Percentiles rank a stretch among this genome's conserved stretches.
These are phyloP conservation scores for Martes flavigula DNA, from an alignment of 2,797 vertebrate genomes.

Conservation along the genomic window DNA sequence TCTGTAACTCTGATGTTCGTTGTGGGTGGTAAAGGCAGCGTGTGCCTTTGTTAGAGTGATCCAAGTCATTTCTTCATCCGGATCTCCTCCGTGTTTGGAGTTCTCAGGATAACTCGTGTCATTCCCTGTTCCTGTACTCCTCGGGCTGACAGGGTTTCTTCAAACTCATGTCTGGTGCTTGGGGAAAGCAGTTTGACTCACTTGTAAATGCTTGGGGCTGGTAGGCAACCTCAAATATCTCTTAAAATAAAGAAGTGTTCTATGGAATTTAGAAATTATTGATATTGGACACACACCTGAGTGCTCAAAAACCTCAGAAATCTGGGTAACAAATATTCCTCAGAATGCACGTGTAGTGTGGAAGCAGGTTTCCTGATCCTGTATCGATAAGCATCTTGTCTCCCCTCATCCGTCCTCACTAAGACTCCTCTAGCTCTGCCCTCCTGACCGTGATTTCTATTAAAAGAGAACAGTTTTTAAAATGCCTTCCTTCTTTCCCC, in stretches of 20 bases:
- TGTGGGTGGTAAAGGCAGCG: background rate
- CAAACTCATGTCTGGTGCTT: background rate
- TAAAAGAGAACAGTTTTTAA: background rate
- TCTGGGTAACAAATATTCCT: background rate
- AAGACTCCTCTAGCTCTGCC: background rate
- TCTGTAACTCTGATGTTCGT: background rate
- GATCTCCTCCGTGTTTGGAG: background rate
- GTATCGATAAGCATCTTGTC: background rate
- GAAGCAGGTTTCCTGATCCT: background rate
- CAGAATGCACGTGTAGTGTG: background rate
- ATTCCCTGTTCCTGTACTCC: background rate
- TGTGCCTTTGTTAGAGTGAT: background rate
- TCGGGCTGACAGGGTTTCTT: constrained; percentile 1
- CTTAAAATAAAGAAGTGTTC: background rate
- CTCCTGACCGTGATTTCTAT: background rate
- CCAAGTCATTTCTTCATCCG: background rate
- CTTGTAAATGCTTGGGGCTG: background rate
- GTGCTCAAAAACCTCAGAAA: background rate
- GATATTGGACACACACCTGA: background rate
- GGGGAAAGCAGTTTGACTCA: background rate
- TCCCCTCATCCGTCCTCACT: background rate
- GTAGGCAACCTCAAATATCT: background rate
- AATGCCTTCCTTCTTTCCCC: background rate
- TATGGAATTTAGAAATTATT: background rate
- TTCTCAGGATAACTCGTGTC: background rate